Evolutionary conservation across 2,797 vertebrate species (phyloP).

Genomic region (Myotis myotis): DNA sequence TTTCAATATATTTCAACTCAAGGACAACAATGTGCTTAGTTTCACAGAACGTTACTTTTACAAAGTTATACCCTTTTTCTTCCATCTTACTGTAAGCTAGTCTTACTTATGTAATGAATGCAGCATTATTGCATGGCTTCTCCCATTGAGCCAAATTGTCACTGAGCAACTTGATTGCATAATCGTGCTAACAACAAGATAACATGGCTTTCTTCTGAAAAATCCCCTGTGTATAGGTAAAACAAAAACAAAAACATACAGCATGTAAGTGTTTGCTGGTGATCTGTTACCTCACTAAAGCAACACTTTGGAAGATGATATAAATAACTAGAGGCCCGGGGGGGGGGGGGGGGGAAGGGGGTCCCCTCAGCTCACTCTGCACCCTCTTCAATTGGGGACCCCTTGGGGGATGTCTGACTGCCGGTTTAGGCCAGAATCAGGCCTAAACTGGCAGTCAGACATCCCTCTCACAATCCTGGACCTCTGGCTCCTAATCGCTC

Average conservation of each 20-base stretch:
- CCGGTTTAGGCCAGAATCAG: no score
- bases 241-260: constrained; percentile 47
- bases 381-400: no score
- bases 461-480: no score
- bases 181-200: constrained; percentile 58
- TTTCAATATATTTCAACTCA: constrained; percentile 67
- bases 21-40: constrained; percentile 24
- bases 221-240: constrained; percentile 75
- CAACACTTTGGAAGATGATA: constrained; percentile 23
- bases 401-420: no score
- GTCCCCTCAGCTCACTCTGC: no score
- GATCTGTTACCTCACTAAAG: constrained; percentile 8
- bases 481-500: no score
- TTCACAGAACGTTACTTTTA: neutral
- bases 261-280: constrained; percentile 60
- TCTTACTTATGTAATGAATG: constrained; percentile 80
- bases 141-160: constrained; percentile 70
- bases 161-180: constrained; percentile 75
- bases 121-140: constrained; percentile 74
- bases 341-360: no score
- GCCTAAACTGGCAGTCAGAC: no score
- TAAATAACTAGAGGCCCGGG: no score
- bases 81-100: constrained; percentile 6
- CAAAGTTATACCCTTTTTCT: neutral
- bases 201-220: constrained; percentile 53